Percentiles rank a stretch among this genome's conserved stretches.
phyloP scores from a whole-genome alignment of 1,140 invertebrate genomes.

The Charaxes varanes region DNA sequence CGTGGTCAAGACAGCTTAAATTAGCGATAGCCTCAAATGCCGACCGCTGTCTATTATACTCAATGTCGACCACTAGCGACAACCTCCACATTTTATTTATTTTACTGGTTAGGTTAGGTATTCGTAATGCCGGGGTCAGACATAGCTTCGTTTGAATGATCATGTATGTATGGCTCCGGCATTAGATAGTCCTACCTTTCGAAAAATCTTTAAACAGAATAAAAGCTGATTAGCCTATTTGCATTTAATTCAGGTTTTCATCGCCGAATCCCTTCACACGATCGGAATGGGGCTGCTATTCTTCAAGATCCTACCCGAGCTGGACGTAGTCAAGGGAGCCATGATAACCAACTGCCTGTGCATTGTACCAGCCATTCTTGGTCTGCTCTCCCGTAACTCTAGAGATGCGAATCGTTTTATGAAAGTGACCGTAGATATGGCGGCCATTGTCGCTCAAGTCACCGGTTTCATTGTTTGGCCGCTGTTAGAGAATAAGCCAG shows the following conservation, averaged over 20 bases:
- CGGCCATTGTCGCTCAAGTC: conserved; percentile 88
- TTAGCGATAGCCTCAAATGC: too few relatives aligned
- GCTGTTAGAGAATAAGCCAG: conserved; percentile 80
- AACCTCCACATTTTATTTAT: too few relatives aligned
- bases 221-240: too few relatives aligned
- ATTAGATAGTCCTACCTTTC: too few relatives aligned
- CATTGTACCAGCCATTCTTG: conserved; percentile 84
- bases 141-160: too few relatives aligned
- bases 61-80: too few relatives aligned
- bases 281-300: conserved; percentile 89
- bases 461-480: conserved; percentile 94
- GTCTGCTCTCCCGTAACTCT: conserved; percentile 84
- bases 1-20: too few relatives aligned
- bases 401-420: conserved; percentile 86
- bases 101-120: too few relatives aligned
- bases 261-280: conserved; percentile 91
- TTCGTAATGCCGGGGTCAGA: too few relatives aligned
- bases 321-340: conserved; percentile 93
- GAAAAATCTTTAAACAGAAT: too few relatives aligned
- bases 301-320: conserved; percentile 90
- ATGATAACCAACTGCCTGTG: conserved; percentile 96
- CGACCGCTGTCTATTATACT: too few relatives aligned
- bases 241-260: conserved; percentile 76
- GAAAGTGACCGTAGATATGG: conserved; percentile 87
- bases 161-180: too few relatives aligned